Base-by-base conservation (phyloP, 2,797 vertebrate genomes). In the Ctenochaetus hawaiiensis region DNA sequence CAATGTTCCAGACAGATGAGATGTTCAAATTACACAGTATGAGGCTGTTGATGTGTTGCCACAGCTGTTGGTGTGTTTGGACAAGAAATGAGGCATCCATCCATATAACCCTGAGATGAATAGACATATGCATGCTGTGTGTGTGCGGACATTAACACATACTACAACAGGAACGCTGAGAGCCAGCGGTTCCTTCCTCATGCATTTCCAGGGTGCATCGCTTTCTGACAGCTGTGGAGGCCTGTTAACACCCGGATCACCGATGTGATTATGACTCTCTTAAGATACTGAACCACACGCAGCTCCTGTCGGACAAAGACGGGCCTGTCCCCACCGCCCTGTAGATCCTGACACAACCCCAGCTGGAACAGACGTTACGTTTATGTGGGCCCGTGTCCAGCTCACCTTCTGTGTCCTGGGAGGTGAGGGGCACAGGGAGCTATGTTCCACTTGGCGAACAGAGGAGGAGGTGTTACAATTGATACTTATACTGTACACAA, bases 261-360 rank as follows among this genome's bases (percentile, higher is more conserved):
- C 69, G 6, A 87, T 83, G 91, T 89, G 91, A 94, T 94, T 91
- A 94, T 74, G 83, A 92, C 90, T 92, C 88, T 93, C 82, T 90
- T 91, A 90, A 92, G 91, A 94, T 92, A 91, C 75, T 13, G 75
- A 92, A 86, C 89, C 91, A 92, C 91, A 92, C 86, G 72, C 92
- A 89, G 91, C 80, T 88, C 75, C 82, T 26, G 69, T 78, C 76
- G 86, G 87, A 95, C 94, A 94, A 93, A 92, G 91, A 86, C 64
- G 2, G 77, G 86, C 83, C 82, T 95, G 90, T 94, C 75, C 80
- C 17, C 43, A 11, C 83, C 23, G 76, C 81, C 86, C 67, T 23
- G 81, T 70, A 83, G 82, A 93, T 85, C 82, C 90, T 88, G 83
- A 93, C 90, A 85, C 82, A 84, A 87, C 82, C 88, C 84, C 89